Evolutionary conservation across 2,113 vertebrate genomes (phyloP).

Genomic region (Phocoena phocoena): DNA sequence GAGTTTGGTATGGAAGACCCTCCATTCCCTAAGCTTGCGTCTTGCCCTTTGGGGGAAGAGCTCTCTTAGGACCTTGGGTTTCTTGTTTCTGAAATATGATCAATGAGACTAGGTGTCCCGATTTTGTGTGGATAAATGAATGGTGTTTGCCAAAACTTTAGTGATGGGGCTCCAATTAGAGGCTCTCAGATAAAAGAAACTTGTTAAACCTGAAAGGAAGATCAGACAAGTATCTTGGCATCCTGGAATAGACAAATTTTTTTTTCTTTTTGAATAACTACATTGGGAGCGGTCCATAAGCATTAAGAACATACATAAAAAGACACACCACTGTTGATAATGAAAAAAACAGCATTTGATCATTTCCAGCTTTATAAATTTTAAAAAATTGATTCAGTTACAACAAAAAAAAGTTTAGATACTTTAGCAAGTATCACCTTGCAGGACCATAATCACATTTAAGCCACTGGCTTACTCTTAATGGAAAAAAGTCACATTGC

Average conservation of each 20-base stretch:
- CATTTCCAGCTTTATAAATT: conserved; percentile 85
- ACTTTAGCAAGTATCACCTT: conserved; percentile 84
- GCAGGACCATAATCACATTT: conserved; percentile 86
- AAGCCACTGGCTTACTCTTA: conserved; percentile 66
- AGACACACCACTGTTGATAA: conserved; percentile 87
- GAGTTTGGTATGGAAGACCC: background rate
- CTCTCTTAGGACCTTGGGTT: background rate
- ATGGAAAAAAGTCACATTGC: conserved; percentile 81
- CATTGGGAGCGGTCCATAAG: conserved; percentile 84
- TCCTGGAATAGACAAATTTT: background rate
- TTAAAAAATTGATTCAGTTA: conserved; percentile 82
- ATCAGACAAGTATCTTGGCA: background rate
- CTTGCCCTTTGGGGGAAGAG: background rate
- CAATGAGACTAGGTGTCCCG: background rate
- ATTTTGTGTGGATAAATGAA: background rate
- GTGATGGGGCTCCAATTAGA: background rate
- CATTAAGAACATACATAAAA: conserved; percentile 87
- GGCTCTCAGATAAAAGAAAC: background rate
- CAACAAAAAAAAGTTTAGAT: conserved; percentile 74
- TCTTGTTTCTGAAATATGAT: background rate
- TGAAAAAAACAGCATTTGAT: conserved; percentile 82
- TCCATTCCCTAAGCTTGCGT: background rate
- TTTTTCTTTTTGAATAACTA: conserved; percentile 81
- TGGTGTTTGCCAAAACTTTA: background rate
- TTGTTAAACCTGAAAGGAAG: background rate